These are phyloP conservation scores for Chironomus striatipennis DNA, from an alignment of 1,140 invertebrate species.

Conservation along the genomic window DNA sequence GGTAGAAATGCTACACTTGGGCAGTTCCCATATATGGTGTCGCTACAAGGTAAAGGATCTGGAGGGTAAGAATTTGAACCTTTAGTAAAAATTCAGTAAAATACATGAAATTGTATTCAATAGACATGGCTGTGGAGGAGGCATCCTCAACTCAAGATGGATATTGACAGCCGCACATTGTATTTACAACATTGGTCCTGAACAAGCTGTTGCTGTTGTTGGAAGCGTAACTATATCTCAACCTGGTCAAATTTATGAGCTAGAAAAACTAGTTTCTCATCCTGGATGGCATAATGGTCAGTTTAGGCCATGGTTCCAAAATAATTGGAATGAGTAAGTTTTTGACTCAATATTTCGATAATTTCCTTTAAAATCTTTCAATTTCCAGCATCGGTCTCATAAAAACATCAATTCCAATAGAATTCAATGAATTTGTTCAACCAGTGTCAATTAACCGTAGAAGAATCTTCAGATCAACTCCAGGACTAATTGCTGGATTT, in stretches of 20 bases:
- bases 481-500: not conserved
- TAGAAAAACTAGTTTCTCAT: not conserved
- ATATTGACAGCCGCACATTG: not conserved
- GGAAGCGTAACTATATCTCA: not conserved
- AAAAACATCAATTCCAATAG: not conserved
- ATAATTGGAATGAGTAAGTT: not conserved
- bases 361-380: not conserved
- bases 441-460: not conserved
- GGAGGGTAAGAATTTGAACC: too few relatives aligned
- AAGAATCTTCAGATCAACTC: not conserved
- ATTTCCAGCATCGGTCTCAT: not conserved
- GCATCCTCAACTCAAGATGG: not conserved
- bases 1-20: not conserved
- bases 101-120: not conserved
- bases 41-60: not conserved
- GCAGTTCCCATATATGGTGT: not conserved
- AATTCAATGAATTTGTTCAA: not conserved
- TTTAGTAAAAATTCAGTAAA: too few relatives aligned
- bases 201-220: not conserved
- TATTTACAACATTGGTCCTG: not conserved
- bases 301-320: not conserved
- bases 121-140: not conserved
- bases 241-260: not conserved
- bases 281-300: not conserved
- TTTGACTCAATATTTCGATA: not conserved